Base-by-base conservation (phyloP, 2,113 vertebrate genomes). In the Anser cygnoides region DNA sequence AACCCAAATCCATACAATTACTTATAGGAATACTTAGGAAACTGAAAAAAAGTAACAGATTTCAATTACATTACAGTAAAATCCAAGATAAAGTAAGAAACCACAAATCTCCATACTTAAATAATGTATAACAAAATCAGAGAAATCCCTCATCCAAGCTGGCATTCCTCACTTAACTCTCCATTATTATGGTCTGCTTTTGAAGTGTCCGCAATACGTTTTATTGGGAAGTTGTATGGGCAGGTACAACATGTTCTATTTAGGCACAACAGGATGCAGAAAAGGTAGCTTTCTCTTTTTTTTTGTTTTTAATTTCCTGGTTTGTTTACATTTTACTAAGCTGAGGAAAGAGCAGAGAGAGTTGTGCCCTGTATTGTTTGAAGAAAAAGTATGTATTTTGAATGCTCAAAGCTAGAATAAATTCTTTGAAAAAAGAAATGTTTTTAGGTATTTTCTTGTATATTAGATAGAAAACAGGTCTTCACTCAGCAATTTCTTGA, bases 131-230 rank as follows among this genome's bases (percentile, higher is more conserved):
- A 95, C 79, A 89, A 94, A 93, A 92, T 85, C 95, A 92, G 76
- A 3, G 2, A 89, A 95, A 95, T 93, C 74, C 83, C 68, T 54
- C 7, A 2, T 50, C 79, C 91, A 79, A 68, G 67, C 84, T 91
- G 89, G 76, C 76, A 85, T 95, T 96, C 95, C 91, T 92, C 70
- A 33, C 91, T 94, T 96, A 88, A 95, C 76, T 92, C 87, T 92
- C 76, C 73, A 26, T 49, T 85, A 89, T 96, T 93, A 90, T 85
- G 80, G 76, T 35, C 87, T 71, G 83, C 89, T 95, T 95, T 94
- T 93, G 83, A 95, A 95, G 80, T 55, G 58, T 89, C 84, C 0
- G 3, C 6, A 1, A 59, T 87, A 84, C 18, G 3, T 92, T 91
- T 91, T 84, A 65, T 87, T 91, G 78, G 76, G 93, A 72, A 87